Evolutionary conservation across 2,888 invertebrate species (phyloP).

Genomic region (Pandemis cinnamomeana): DNA sequence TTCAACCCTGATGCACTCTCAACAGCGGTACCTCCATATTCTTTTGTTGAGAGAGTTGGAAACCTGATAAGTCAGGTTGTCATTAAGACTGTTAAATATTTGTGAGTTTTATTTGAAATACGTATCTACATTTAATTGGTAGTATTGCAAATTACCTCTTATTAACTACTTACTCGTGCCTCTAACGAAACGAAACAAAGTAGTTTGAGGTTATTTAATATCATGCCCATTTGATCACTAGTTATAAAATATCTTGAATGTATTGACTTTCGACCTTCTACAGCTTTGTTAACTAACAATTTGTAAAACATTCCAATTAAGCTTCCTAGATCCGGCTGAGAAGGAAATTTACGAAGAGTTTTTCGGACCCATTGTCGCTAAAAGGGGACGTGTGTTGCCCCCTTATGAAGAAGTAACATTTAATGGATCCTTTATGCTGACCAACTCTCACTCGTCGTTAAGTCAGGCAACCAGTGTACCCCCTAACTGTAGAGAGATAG

Average conservation of each 20-base stretch:
- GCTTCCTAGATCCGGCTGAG: slow-evolving; percentile 44
- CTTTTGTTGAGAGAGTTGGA: slow-evolving; percentile 48
- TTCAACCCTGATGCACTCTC: slow-evolving; percentile 49
- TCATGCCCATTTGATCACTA: no score
- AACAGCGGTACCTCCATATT: slow-evolving; percentile 48
- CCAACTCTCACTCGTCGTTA: slow-evolving; percentile 56
- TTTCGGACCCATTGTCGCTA: slow-evolving; percentile 48
- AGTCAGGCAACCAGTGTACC: slow-evolving; percentile 54
- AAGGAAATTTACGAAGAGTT: slow-evolving; percentile 47
- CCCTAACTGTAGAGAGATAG: slow-evolving; percentile 56
- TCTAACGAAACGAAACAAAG: no score
- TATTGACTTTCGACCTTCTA: no score
- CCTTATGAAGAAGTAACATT: slow-evolving; percentile 48
- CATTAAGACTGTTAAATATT: slow-evolving; percentile 15
- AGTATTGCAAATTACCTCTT: no score
- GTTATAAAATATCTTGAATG: no score
- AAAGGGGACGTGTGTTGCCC: slow-evolving; percentile 51
- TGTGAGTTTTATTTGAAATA: slow-evolving; percentile 33
- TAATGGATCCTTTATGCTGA: slow-evolving; percentile 58
- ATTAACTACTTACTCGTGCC: no score
- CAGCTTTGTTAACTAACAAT: no score
- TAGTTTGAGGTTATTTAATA: no score
- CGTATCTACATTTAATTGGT: no score
- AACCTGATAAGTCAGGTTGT: slow-evolving; percentile 41
- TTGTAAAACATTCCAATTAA: slow-evolving; percentile 32